Evolutionary conservation across 2,888 invertebrate genomes (phyloP), one percentile per base, ranked within the genome.

Genomic region (Aporophyla lueneburgensis): DNA sequence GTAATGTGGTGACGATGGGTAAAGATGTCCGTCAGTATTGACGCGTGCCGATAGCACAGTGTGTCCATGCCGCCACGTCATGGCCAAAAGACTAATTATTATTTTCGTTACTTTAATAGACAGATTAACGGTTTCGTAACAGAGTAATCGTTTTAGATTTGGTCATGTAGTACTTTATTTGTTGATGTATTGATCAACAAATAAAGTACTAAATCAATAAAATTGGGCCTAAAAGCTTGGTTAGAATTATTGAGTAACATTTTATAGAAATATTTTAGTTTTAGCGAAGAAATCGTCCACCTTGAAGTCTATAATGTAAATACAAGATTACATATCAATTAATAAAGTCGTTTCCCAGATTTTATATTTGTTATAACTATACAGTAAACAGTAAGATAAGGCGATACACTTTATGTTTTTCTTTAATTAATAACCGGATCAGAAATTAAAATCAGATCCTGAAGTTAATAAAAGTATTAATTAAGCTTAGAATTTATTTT

Each of bases 11-110:
- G 94, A 94, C 94, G 96, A 95, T 93, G 93, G 93, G 94, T 95
- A 91, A 94, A 96, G 96, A 94, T 93, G 96, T 96, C 95, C 93
- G 92, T 95, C 94, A 94, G 91, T 93, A 95, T 94, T 95, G 96
- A 96, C 96, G 93, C 96, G 96, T 96, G 96, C 94, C 93, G 91
- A 93, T 93, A 92, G 92, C 89, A 86, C 87, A 86, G 90, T 91
- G 90, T 89, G 92, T 89, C 91, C 89, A 89, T 89, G 89, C 86
- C 84, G 87, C 89, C 88, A 82, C 90, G 91, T 91, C 93, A 91
- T 83, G 92, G 93, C 89, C 92, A 89, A 92, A 91, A 93, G 87
- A 92, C 92, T 93, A 94, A 95, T 96, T 94, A 95, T 93, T 95
- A 93, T 94, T 94, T 94, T 92, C 88, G 91, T 90, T 91, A 88